These are phyloP conservation scores for Homarus americanus DNA, from an alignment of 1,140 invertebrate species.

Conservation along the genomic window DNA sequence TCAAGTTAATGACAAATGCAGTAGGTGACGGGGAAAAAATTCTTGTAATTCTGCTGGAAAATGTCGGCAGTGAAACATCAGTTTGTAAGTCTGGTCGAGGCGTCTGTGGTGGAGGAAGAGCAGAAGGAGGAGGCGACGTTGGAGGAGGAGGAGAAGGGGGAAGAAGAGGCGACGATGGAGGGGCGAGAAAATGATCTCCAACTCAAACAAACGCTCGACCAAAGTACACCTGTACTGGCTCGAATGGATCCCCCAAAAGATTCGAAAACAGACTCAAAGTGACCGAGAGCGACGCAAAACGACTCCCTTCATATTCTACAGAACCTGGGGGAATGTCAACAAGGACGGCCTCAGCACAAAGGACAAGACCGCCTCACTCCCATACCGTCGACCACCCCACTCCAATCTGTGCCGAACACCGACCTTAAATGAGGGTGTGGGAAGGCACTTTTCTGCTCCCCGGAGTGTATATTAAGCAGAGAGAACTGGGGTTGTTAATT, in stretches of 20 bases:
- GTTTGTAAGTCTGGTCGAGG: too few relatives aligned
- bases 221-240: neutral
- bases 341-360: neutral
- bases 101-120: neutral
- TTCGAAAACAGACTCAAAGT: neutral
- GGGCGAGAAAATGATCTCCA: neutral
- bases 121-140: neutral
- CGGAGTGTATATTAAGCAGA: constrained; percentile 41
- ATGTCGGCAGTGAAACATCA: too few relatives aligned
- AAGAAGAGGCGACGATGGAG: neutral
- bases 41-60: too few relatives aligned
- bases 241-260: neutral
- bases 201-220: neutral
- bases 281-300: neutral
- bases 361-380: neutral
- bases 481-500: constrained; percentile 44
- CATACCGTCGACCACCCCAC: neutral
- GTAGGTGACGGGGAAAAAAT: neutral
- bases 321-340: constrained; percentile 37
- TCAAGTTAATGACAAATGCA: neutral
- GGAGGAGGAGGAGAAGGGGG: neutral
- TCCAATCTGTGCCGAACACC: neutral
- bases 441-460: constrained; percentile 16
- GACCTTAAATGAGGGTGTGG: neutral
- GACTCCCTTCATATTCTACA: constrained; percentile 7